phyloP scores from a whole-genome alignment of 2,797 vertebrate species.

The Meriones psammophilus region DNA sequence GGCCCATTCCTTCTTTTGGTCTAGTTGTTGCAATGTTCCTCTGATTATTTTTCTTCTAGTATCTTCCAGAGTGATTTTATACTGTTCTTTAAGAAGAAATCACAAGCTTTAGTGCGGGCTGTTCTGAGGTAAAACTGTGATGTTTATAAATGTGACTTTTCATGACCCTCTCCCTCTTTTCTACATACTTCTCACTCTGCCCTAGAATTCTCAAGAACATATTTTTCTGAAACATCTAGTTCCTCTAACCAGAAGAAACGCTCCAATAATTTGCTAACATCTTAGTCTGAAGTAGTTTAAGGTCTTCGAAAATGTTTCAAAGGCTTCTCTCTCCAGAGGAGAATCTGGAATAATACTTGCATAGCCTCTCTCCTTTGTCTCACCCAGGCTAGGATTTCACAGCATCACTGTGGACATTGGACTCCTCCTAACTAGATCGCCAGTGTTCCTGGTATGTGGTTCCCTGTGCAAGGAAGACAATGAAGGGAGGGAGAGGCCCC shows the following conservation, averaged over 20 bases:
- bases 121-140: neutral
- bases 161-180: neutral
- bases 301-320: slow-evolving; percentile 28
- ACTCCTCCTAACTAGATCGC: neutral
- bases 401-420: neutral
- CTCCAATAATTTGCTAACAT: slow-evolving; percentile 35
- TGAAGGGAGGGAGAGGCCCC: neutral
- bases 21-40: slow-evolving; percentile 81
- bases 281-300: slow-evolving; percentile 44
- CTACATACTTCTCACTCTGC: neutral
- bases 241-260: slow-evolving; percentile 22
- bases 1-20: slow-evolving; percentile 87
- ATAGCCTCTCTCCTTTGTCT: neutral
- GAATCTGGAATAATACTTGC: neutral
- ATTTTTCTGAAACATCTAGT: neutral
- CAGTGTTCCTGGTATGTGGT: neutral
- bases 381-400: slow-evolving; percentile 14
- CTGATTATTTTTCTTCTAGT: slow-evolving; percentile 85
- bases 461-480: neutral
- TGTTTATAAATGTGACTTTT: slow-evolving; percentile 19
- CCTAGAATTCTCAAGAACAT: neutral
- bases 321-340: slow-evolving; percentile 28
- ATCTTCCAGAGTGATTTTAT: slow-evolving; percentile 86
- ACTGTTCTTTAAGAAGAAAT: slow-evolving; percentile 87
- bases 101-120: slow-evolving; percentile 52